These are phyloP conservation scores for Limnodromus scolopaceus DNA, from an alignment of 2,797 vertebrate genomes.

Conservation along the genomic window DNA sequence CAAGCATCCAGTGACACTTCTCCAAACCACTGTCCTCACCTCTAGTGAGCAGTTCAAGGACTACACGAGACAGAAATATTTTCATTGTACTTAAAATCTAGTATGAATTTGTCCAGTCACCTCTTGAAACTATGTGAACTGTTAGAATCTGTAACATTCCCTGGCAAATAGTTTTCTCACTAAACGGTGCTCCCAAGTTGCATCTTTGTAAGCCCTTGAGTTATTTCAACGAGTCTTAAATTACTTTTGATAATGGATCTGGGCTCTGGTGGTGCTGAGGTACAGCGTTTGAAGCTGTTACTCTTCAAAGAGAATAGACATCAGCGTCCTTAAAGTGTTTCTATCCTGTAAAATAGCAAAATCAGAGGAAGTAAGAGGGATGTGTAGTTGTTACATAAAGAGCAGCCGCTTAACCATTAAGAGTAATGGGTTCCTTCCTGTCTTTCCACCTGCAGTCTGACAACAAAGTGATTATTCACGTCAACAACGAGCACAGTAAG, in stretches of 20 bases:
- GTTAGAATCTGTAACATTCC: background rate
- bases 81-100: background rate
- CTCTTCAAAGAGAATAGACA: background rate
- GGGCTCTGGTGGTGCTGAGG: background rate
- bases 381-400: background rate
- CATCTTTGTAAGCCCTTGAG: background rate
- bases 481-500: slow-evolving; percentile 90
- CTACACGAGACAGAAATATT: background rate
- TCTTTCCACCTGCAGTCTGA: slow-evolving; percentile 82
- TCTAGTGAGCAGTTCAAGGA: background rate
- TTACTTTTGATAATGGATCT: background rate
- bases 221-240: background rate
- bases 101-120: background rate
- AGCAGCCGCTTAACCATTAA: background rate
- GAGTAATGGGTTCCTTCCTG: background rate
- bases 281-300: background rate
- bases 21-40: background rate
- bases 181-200: background rate
- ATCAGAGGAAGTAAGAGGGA: background rate
- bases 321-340: background rate
- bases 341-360: background rate
- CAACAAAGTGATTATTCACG: slow-evolving; percentile 88
- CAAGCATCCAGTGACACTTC: background rate
- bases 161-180: background rate
- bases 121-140: background rate